Conservation (phyloP, 2,113 vertebrate species). For the Brachirus orientalis region DNA sequence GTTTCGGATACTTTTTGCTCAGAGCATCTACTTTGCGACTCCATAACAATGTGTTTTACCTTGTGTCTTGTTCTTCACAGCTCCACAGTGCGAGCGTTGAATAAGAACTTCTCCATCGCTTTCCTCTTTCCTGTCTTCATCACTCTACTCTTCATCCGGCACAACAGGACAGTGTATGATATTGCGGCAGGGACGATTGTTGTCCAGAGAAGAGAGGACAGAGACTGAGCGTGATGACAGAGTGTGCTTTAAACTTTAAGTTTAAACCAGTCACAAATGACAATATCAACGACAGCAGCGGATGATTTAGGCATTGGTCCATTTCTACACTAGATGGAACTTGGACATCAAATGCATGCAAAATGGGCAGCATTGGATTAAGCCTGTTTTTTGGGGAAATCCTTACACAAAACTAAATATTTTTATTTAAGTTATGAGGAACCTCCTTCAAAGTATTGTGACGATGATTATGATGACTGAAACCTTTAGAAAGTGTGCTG, state of each 20-base stretch:
- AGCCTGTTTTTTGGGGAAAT: too few relatives aligned
- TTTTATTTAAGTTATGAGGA: too few relatives aligned
- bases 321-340: too few relatives aligned
- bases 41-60: neutral
- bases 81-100: conserved; percentile 92
- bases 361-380: too few relatives aligned
- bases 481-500: conserved; percentile 6
- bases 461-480: conserved; percentile 4
- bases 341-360: conserved; percentile 16
- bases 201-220: conserved; percentile 87
- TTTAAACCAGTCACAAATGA: neutral
- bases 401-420: too few relatives aligned
- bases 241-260: too few relatives aligned
- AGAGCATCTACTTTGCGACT: neutral
- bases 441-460: conserved; percentile 30
- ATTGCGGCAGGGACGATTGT: conserved; percentile 97
- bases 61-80: conserved; percentile 67
- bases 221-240: conserved; percentile 67
- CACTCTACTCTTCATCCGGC: conserved; percentile 95
- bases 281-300: neutral
- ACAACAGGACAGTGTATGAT: conserved; percentile 96
- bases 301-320: neutral
- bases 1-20: neutral
- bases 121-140: conserved; percentile 97
- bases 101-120: conserved; percentile 98